phyloP scores from a whole-genome alignment of 2,888 invertebrate species.

The Drepanosiphum platanoidis region DNA sequence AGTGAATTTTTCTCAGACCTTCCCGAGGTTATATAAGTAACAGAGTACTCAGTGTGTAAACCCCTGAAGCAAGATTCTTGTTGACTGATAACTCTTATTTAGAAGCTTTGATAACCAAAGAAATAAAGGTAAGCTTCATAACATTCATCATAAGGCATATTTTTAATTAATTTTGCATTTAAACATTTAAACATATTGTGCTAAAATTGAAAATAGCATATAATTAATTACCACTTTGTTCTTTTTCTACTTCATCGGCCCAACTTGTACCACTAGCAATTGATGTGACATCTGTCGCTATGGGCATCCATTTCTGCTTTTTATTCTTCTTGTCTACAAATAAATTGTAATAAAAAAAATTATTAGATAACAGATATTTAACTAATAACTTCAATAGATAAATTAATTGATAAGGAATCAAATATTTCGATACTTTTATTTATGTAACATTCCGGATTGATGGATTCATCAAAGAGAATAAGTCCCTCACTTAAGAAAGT shows the following conservation, averaged over 20 bases:
- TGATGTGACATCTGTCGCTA: conserved; percentile 84
- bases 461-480: background rate
- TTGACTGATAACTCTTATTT: conserved; percentile 67
- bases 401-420: too few relatives aligned
- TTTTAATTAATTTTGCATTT: conserved; percentile 25
- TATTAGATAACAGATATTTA: background rate
- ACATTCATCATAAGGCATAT: conserved; percentile 44
- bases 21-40: conserved; percentile 72
- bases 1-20: conserved; percentile 76
- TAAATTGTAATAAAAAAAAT: background rate
- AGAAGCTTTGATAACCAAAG: conserved; percentile 13
- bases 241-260: conserved; percentile 87
- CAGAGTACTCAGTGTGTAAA: conserved; percentile 72
- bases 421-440: background rate
- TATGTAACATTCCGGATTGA: background rate
- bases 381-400: too few relatives aligned
- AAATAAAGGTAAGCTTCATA: conserved; percentile 15
- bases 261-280: conserved; percentile 72
- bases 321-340: conserved; percentile 84
- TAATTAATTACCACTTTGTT: conserved; percentile 71
- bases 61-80: conserved; percentile 82
- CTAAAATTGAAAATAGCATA: conserved; percentile 47
- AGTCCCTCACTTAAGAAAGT: conserved; percentile 1
- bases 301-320: conserved; percentile 85
- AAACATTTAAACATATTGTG: conserved; percentile 5